Evolutionary conservation across 2,797 vertebrate species (phyloP).

Genomic region (Babyrousa celebensis): DNA sequence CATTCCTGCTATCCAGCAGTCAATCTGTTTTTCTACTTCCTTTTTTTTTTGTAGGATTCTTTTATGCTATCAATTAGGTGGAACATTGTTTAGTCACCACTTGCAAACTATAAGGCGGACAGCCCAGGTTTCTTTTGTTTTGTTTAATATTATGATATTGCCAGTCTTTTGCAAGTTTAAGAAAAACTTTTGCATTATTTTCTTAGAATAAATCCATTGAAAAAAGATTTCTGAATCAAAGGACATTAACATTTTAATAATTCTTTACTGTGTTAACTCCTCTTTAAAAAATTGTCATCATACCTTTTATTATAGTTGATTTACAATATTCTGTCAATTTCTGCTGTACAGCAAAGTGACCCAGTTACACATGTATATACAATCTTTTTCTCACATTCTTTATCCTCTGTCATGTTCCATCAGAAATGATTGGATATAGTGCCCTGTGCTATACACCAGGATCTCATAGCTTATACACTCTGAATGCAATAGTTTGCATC

Average conservation of each 20-base stretch:
- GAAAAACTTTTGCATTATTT: slow-evolving; percentile 8
- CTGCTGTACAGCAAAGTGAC: no score
- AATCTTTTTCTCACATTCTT: no score
- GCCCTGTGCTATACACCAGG: no score
- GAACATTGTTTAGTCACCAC: slow-evolving; percentile 3
- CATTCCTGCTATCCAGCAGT: background rate
- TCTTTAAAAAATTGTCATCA: background rate
- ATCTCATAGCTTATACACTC: no score
- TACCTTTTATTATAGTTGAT: background rate
- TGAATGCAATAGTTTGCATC: no score
- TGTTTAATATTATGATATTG: background rate
- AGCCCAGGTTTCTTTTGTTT: background rate
- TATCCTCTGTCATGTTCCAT: no score
- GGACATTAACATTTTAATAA: background rate
- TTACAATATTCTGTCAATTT: no score
- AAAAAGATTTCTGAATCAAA: background rate
- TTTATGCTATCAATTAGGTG: background rate
- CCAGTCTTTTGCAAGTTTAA: background rate
- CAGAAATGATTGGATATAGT: no score
- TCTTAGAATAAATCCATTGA: slow-evolving; percentile 2
- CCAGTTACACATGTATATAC: no score
- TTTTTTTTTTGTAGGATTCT: slow-evolving; percentile 24
- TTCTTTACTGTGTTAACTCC: background rate
- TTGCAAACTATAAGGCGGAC: background rate
- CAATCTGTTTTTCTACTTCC: background rate